These are phyloP conservation scores for Lytechinus variegatus DNA, from an alignment of 35 echinoderm and acorn worm species.

Conservation along the genomic window DNA sequence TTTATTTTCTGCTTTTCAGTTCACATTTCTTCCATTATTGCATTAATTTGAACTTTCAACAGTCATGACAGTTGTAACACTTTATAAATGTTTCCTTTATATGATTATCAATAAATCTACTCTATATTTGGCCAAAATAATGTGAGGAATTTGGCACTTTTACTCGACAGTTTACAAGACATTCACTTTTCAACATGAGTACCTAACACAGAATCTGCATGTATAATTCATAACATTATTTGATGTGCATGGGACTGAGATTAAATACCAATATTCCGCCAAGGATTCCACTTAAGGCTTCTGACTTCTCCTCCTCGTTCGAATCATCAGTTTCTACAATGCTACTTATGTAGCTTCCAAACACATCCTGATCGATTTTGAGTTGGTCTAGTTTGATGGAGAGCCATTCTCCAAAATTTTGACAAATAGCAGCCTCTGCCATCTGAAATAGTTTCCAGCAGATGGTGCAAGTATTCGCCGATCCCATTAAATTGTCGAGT, in stretches of 20 bases:
- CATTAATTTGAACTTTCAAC: no score
- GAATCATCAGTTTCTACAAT: constrained; percentile 61
- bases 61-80: no score
- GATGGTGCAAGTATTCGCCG: constrained; percentile 10
- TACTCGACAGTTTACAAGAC: no score
- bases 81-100: no score
- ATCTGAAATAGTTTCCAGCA: neutral
- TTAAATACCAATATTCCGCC: constrained; percentile 47
- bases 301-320: constrained; percentile 47
- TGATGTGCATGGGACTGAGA: neutral
- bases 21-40: no score
- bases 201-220: no score
- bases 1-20: no score
- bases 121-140: no score
- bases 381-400: constrained; percentile 47
- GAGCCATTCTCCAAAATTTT: constrained; percentile 53
- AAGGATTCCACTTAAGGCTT: constrained; percentile 44
- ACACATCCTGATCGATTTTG: constrained; percentile 56
- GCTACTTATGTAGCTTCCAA: constrained; percentile 53
- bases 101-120: no score
- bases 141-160: no score
- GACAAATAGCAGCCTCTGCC: constrained; percentile 30
- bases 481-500: neutral
- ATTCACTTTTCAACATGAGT: no score
- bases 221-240: neutral